Evolutionary conservation across 2,888 invertebrate species (phyloP), one percentile per base, ranked within the genome.

Genomic region (Cataglyphis livida): DNA sequence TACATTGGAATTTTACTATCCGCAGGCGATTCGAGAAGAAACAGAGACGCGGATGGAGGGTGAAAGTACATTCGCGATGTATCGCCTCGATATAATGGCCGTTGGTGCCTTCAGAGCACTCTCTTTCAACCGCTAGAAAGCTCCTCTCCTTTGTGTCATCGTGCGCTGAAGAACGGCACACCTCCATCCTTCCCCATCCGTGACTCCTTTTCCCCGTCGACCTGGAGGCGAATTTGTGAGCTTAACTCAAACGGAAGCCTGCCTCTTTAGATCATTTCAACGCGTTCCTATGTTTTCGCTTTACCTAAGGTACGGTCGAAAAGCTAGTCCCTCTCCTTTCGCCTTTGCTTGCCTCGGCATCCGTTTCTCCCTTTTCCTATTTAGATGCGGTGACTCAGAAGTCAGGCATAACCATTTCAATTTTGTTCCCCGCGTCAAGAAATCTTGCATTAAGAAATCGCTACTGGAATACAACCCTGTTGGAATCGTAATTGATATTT

Each of bases 61-160:
- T 57, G 59, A 15, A 71, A 81, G 57, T 68, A 70, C 32, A 68
- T 66, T 38, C 38, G 48, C 71, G 65, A 81, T 81, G 71, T 81
- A 81, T 83, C 65, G 83, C 73, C 64, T 62, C 65, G 81, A 44
- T 83, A 81, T 73, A 68, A 83, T 73, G 83, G 83, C 73, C 81
- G 66, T 78, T 81, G 73, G 61, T 71, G 38, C 59, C 73, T 71
- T 54, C 68, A 65, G 73, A 65, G 51, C 28, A 28, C 48, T 38
- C 81, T 83, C 66, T 83, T 81, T 59, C 66, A 44, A 83, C 71
- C 83, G 44, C 48, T 66, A 38, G 81, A 81, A 65, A 66, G 66
- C 71, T 73, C 61, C 73, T 81, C 81, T 81, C 61, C 66, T 83
- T 83, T 83, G 83, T 83, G 73, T 71, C 81, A 59, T 59, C 73